A percentile compares a stretch with the other conserved stretches of the same genome.
Conservation (phyloP, 1,140 invertebrate genomes). For the Leptinotarsa texana region DNA sequence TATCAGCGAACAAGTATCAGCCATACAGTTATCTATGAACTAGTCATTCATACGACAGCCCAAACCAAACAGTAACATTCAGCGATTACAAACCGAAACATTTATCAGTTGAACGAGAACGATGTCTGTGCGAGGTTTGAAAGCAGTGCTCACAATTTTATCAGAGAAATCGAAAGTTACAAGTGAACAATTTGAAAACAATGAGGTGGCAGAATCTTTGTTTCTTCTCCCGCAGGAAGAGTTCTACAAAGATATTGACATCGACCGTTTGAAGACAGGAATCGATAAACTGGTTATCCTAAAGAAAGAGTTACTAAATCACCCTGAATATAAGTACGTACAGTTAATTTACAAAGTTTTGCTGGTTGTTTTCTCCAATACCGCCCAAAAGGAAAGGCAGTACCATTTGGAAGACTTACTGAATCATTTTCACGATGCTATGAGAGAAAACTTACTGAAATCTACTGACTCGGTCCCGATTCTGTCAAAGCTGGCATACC, state of each 20-base stretch:
- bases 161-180: not conserved
- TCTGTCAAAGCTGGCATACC: not conserved
- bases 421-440: not conserved
- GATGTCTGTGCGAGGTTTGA: not conserved
- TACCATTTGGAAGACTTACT: not conserved
- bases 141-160: not conserved
- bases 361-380: not conserved
- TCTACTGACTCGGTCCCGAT: not conserved
- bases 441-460: not conserved
- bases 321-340: not conserved
- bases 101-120: not conserved
- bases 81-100: not conserved
- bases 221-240: not conserved
- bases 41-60: too few relatives aligned
- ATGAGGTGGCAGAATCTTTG: not conserved
- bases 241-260: not conserved
- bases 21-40: too few relatives aligned
- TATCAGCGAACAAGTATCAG: too few relatives aligned
- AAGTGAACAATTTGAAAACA: not conserved
- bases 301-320: not conserved
- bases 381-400: not conserved
- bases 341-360: not conserved
- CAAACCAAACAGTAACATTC: too few relatives aligned
- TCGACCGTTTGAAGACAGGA: not conserved
- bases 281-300: not conserved